These are phyloP conservation scores for Etheostoma spectabile DNA, from an alignment of 2,113 vertebrate species.

Conservation along the genomic window DNA sequence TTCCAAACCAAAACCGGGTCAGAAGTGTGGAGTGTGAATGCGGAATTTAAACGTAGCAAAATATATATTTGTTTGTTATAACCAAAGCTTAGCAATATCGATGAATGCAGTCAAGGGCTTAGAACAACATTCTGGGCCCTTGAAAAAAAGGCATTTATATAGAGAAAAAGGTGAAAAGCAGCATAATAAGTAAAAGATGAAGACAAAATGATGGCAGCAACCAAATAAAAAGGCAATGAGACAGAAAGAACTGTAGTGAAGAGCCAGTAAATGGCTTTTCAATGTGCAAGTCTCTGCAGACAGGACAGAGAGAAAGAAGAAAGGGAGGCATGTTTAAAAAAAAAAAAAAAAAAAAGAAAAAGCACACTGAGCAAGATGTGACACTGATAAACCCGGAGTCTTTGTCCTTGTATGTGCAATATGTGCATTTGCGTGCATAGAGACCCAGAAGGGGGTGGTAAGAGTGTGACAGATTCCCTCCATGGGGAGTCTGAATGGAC, in stretches of 20 bases:
- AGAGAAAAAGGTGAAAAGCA: not conserved
- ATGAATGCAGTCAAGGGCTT: too few relatives aligned
- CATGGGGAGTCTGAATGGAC: conserved; percentile 65
- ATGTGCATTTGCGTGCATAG: not conserved
- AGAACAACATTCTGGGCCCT: too few relatives aligned
- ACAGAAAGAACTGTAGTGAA: conserved; percentile 30
- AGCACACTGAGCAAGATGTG: conserved; percentile 30
- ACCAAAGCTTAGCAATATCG: too few relatives aligned
- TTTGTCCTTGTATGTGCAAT: conserved; percentile 48
- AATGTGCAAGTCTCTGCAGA: conserved; percentile 42
- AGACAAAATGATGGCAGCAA: not conserved
- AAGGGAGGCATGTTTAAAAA: conserved; percentile 2
- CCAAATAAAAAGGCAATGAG: conserved; percentile 9
- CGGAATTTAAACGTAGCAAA: too few relatives aligned
- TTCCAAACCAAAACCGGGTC: too few relatives aligned
- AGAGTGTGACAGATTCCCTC: conserved; percentile 57
- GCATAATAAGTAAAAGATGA: not conserved
- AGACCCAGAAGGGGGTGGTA: conserved; percentile 15
- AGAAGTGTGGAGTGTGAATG: too few relatives aligned
- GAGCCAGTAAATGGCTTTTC: conserved; percentile 57
- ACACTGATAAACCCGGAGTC: conserved; percentile 56
- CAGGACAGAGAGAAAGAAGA: not conserved
- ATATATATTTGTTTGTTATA: too few relatives aligned
- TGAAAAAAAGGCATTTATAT: too few relatives aligned
- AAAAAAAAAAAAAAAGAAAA: too few relatives aligned